Evolutionary conservation across 2,797 vertebrate genomes (phyloP).

Genomic region (Fistularia tabacaria): DNA sequence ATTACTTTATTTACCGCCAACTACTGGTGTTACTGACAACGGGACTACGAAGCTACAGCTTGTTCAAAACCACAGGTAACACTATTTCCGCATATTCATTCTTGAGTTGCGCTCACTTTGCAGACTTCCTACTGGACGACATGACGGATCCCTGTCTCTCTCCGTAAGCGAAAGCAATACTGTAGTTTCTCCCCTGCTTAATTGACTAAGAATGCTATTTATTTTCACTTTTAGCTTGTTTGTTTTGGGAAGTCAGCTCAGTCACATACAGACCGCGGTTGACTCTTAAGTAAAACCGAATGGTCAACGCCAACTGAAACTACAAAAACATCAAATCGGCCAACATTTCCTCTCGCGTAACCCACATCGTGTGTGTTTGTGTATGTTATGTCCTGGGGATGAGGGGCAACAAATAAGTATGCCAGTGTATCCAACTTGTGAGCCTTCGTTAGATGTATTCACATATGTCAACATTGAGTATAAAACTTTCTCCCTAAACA

Average conservation of each 20-base stretch:
- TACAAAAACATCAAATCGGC: too few relatives aligned
- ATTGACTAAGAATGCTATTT: slow-evolving; percentile 55
- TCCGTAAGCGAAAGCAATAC: slow-evolving; percentile 65
- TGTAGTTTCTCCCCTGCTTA: slow-evolving; percentile 50
- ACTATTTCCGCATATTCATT: slow-evolving; percentile 56
- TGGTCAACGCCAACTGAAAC: too few relatives aligned
- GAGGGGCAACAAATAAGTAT: too few relatives aligned
- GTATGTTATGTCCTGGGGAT: too few relatives aligned
- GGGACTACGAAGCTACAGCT: slow-evolving; percentile 31
- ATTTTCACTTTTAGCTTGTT: slow-evolving; percentile 86
- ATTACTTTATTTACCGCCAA: neutral
- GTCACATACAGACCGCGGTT: neutral
- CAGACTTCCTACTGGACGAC: slow-evolving; percentile 40
- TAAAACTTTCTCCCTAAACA: too few relatives aligned
- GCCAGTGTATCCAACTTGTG: too few relatives aligned
- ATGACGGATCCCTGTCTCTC: slow-evolving; percentile 30
- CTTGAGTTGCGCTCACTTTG: neutral
- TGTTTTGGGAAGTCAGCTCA: slow-evolving; percentile 3
- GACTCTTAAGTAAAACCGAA: too few relatives aligned
- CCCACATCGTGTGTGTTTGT: too few relatives aligned
- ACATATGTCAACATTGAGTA: too few relatives aligned
- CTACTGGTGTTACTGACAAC: slow-evolving; percentile 6
- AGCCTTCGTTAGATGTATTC: too few relatives aligned
- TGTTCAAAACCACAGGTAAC: slow-evolving; percentile 52
- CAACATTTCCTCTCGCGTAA: too few relatives aligned